Evolutionary conservation across 2,888 invertebrate genomes (phyloP), one percentile per base, ranked within the genome.

Genomic region (Apeira syringaria): DNA sequence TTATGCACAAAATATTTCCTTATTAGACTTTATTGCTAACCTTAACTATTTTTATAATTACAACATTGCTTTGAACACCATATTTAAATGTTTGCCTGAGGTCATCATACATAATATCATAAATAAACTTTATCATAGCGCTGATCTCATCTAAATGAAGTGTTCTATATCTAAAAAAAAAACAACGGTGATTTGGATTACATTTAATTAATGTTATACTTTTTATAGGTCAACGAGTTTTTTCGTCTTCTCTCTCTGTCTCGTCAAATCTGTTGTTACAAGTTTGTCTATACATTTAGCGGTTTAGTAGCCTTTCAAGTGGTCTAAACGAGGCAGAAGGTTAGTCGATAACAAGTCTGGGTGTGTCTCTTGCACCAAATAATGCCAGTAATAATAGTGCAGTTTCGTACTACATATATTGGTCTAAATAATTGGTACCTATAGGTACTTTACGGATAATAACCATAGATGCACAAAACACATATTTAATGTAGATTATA

Each of bases 341-440:
- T 78, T 74, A 78, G 73, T 71, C 72, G 70, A 77, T 84, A 86
- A 85, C 86, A 77, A 83, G 81, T 80, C 71, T 80, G 82, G 86
- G 87, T 82, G 87, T 85, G 86, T 85, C 81, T 74, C 67, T 65
- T 80, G 83, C 73, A 84, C 86, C 81, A 81, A 80, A 86, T 84
- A 82, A 75, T 76, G 68, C 66, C 71, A 67, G 75, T 77, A 76
- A 83, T 84, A 81, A 85, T 84, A 82, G 80, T 76, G 83, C 80
- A 85, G 80, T 79, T 77, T 74, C 70, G 66, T 77, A 74, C 77
- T 79, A 71, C 74, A 68, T 72, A 71, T 75, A 68, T 72, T 66
- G 57, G 61, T 66, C 63, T 67, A 34, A 44, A 30, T 39, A 34
- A 36, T 29, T 20, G 6, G 26, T 30, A 30, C n/a, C 28, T 35